A percentile compares a stretch with the other conserved stretches of the same genome.
phyloP scores from a whole-genome alignment of 1,140 invertebrate genomes.

The Diplogasteroides magnus region DNA sequence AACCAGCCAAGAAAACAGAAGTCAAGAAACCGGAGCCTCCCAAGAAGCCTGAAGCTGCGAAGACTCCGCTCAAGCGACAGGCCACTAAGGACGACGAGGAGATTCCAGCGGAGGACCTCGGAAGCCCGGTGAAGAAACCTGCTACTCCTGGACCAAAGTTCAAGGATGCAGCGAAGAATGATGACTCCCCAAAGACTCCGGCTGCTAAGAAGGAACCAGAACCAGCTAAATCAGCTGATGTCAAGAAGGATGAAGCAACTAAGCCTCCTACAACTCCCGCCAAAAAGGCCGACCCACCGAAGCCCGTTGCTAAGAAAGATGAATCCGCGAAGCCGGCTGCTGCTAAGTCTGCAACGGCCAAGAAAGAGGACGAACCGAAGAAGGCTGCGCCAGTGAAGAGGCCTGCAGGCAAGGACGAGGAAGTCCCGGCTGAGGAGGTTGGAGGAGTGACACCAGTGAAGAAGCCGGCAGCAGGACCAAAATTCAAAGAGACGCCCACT shows the following conservation, averaged over 20 bases:
- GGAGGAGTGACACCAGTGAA: no score
- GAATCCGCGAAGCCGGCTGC: not conserved
- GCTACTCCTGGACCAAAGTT: conserved; percentile 2
- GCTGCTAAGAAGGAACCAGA: not conserved
- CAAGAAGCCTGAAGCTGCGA: not conserved
- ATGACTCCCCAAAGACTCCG: not conserved
- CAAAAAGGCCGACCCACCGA: not conserved
- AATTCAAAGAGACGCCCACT: no score
- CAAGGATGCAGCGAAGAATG: conserved; percentile 6
- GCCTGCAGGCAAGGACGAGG: no score
- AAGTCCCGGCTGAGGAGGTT: no score
- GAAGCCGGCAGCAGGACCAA: no score
- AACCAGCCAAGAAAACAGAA: conserved; percentile 1
- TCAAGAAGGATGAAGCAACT: no score
- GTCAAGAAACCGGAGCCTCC: no score
- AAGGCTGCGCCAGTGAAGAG: no score
- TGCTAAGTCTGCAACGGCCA: not conserved
- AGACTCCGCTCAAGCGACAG: not conserved
- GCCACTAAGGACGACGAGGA: conserved; percentile 1
- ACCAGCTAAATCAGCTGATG: no score
- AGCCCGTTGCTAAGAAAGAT: no score
- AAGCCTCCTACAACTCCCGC: not conserved
- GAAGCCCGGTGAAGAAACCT: not conserved
- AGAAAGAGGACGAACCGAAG: no score
- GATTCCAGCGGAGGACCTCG: conserved; percentile 3